Percentiles rank a stretch among this genome's conserved stretches.
These are phyloP conservation scores for Petrocephalus microphthalmus DNA, from an alignment of 2,113 vertebrate genomes.

Conservation along the genomic window DNA sequence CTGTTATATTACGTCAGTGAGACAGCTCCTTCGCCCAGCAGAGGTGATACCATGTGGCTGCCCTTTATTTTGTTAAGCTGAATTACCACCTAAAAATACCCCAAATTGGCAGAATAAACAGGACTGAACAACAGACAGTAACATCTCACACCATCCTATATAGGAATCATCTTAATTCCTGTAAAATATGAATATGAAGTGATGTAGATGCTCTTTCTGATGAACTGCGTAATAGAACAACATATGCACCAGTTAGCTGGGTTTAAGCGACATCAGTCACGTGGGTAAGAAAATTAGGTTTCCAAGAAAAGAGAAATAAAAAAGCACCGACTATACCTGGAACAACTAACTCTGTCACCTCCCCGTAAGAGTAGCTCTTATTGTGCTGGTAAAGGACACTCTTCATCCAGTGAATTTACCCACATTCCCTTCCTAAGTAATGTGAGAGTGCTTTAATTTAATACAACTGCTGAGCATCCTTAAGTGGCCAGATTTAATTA, in stretches of 20 bases:
- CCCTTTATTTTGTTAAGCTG: not conserved
- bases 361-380: not conserved
- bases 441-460: slow-evolving; percentile 20
- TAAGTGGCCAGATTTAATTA: slow-evolving; percentile 27
- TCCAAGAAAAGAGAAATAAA: not conserved
- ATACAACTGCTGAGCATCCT: not conserved
- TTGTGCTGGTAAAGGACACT: not conserved
- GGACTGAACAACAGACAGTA: not conserved
- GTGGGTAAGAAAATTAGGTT: not conserved
- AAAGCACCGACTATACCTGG: not conserved
- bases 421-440: slow-evolving; percentile 19
- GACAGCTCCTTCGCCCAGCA: not conserved
- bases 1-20: not conserved
- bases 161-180: not conserved
- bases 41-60: not conserved
- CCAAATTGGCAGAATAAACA: not conserved
- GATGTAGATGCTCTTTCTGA: not conserved
- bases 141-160: not conserved
- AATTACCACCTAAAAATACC: slow-evolving; percentile 1
- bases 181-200: not conserved
- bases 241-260: not conserved
- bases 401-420: slow-evolving; percentile 25
- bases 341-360: not conserved
- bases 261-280: not conserved
- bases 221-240: not conserved